Evolutionary conservation across 2,113 vertebrate genomes (phyloP), one percentile per base, ranked within the genome.

Genomic region (Ageneiosus marmoratus): DNA sequence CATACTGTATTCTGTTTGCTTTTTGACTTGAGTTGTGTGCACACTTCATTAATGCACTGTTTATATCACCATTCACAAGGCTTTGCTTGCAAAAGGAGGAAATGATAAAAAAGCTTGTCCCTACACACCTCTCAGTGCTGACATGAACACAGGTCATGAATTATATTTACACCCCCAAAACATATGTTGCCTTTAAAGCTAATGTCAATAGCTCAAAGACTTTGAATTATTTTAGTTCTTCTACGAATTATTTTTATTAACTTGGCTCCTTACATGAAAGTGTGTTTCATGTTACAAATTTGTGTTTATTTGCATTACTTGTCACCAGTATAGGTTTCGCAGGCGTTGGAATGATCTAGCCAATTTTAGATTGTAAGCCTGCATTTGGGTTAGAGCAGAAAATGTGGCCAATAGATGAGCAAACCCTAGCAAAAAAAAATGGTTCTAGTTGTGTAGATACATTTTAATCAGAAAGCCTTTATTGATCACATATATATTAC

Each of bases 51-150:
- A 58, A 82, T 3, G 27, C 48, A 63, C 8, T 29, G 20, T 60
- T 18, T 75, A 15, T 62, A 48, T 82, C 50, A 77, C 22, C 48
- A 63, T 77, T 76, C 27, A 50, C 50, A 77, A 81, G 77, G 58
- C 70, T 56, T 65, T 63, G 69, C 46, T 55, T 80, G n/a, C 22
- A 20, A 51, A 53, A 34, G 50, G 10, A 34, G 29, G 9, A 51
- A 74, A 51, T 1, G 9, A 8, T 10, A 10, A 75, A 84, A n/a
- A 60, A 63, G 5, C 22, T 13, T 11, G 11, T 10, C 34, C 22
- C 55, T 46, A 37, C 55, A 41, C 12, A 72, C 10, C 4, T n/a
- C 50, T 46, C 22, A 77, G 16, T 56, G 22, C 37, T 58, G 51
- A 44, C 34, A 72, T 58, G 37, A 11, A 58, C 27, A 72, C 22